Base-by-base conservation (phyloP, 2,888 invertebrate species). In the Poecilobothrus nobilitatus region DNA sequence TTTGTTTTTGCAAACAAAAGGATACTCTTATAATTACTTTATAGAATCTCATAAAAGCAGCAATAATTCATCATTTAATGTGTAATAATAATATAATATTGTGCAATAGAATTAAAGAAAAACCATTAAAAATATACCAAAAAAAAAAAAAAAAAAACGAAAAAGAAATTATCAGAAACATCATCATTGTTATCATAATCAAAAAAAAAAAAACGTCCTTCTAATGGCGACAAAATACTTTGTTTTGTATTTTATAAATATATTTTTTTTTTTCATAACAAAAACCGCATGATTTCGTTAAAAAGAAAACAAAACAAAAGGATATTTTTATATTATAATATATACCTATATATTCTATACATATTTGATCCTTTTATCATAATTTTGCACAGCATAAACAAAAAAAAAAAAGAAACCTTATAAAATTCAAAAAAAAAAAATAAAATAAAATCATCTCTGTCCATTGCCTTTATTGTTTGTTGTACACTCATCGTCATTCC, bases 191-290 rank as follows among this genome's bases (percentile, higher is more conserved):
- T 15, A 53, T 53, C 18, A 53, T 53, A 9, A 41, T 18, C 53
- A 18, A 2, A 27, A 27, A 27, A 27, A 27, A 27, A 4, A 27
- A 27, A 27, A 27, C 18, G 53, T n/a, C n/a, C 53, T 18, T 53
- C 41, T 53, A 53, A 53, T 53, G 53, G 53, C 53, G 53, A 53
- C 53, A 53, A 53, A 53, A 53, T 53, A 53, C 53, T n/a, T 6
- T 41, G 41, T 41, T 41, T 41, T 15, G 27, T 41, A 8, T 41
- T 27, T 41, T 41, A 8, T 27, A 27, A 4, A 37, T 37, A 37
- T 7, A 37, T 18, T 53, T 15, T 53, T 53, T 15, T 53, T 15
- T n/a, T 53, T 8, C 18, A 53, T n/a, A 6, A 18, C 18, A n/a
- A 9, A 53, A 53, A 53, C 53, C 53, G 53, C 53, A 53, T 18